Evolutionary conservation across 2,797 vertebrate genomes (phyloP), one percentile per base, ranked within the genome.

Genomic region (Vireo griseus): DNA sequence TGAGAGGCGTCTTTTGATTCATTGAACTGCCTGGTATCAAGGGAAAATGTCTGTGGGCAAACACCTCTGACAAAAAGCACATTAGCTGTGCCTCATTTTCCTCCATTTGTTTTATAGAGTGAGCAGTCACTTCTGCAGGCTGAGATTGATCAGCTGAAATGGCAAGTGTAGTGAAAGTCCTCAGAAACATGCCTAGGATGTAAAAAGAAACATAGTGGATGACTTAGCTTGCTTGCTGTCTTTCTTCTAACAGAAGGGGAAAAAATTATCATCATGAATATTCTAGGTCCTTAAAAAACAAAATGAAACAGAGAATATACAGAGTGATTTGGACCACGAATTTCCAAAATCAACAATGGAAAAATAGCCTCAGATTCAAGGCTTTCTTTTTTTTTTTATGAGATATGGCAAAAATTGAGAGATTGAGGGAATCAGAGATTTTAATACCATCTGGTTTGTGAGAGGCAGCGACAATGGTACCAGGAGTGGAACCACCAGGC

Each of bases 311-410:
- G 44, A 33, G 6, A 88, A 18, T 40, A 37, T 26, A 6, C 18
- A 35, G 28, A 48, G 22, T 47, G 21, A 24, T 63, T 69, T 29
- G 26, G 7, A 71, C 22, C 5, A n/a, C 9, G 17, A 47, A n/a
- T 39, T 83, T 88, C 29, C 16, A 54, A 86, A 85, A 55, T 54
- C 24, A 40, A 12, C 16, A 62, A 10, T 33, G 35, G 47, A 62
- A 57, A 18, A 11, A 39, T 3, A 58, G 13, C 21, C 13, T 6
- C 20, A 52, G 8, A 24, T 16, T 65, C 13, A 61, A 89, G 11
- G 7, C 2, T 42, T 42, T 17, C 9, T 2, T 20, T 2, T 16
- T 4, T 7, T 26, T 10, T 6, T 31, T 0, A 6, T 17, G 28
- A 44, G 35, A 37, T 6, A 21, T 14, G 5, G 28, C 24, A 81